phyloP scores from a whole-genome alignment of 2,113 vertebrate species.

The Suricata suricatta region DNA sequence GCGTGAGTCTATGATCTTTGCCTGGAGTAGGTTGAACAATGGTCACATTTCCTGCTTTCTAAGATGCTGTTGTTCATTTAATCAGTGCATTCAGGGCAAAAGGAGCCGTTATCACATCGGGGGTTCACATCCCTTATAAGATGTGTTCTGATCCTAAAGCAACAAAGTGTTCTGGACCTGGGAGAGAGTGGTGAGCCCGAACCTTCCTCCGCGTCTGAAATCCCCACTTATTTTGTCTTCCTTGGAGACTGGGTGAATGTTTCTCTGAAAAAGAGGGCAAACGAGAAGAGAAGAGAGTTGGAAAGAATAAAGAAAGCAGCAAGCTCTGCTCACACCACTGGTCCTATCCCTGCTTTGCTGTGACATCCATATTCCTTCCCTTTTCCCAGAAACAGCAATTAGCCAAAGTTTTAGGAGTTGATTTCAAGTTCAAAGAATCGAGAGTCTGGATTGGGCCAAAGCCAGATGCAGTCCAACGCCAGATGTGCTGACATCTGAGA shows the following conservation, averaged over 20 bases:
- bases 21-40: not conserved
- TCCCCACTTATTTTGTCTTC: not conserved
- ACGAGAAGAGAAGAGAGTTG: not conserved
- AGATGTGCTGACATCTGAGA: too few species aligned
- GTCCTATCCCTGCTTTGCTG: too few species aligned
- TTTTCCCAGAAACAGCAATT: not conserved
- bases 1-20: not conserved
- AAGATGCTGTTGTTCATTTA: not conserved
- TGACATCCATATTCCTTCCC: not conserved
- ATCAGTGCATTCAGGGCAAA: not conserved
- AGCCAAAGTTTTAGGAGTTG: not conserved
- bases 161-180: not conserved
- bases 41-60: not conserved
- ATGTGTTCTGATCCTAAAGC: not conserved
- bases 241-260: not conserved
- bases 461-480: too few species aligned
- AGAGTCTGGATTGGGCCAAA: not conserved
- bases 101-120: not conserved
- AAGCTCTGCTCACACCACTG: not conserved
- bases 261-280: not conserved
- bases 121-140: not conserved
- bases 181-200: not conserved
- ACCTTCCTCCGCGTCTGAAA: not conserved
- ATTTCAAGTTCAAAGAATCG: not conserved
- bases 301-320: too few species aligned